Evolutionary conservation across 2,888 invertebrate species (phyloP).

Genomic region (Crossocerus cetratus): DNA sequence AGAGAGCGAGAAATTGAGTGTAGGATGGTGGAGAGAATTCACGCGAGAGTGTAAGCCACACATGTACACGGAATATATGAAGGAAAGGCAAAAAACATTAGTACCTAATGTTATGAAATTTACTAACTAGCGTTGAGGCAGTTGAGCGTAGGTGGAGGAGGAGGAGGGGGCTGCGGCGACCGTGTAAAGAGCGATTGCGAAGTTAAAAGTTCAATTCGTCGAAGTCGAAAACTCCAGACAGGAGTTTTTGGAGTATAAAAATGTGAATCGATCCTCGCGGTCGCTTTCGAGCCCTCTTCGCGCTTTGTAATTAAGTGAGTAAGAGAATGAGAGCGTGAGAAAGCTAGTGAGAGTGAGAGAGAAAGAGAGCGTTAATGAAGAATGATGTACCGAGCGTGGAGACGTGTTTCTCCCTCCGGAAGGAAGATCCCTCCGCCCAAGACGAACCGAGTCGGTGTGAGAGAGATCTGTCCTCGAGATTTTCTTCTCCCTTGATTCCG

Average conservation of each 20-base stretch:
- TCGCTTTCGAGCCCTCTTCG: conserved; percentile 31
- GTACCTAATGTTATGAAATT: conserved; percentile 66
- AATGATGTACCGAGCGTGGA: background rate
- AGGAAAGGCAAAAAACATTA: conserved; percentile 57
- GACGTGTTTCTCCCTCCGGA: conserved; percentile 1
- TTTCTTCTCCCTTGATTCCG: no score
- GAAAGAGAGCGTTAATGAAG: background rate
- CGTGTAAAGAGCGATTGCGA: no score
- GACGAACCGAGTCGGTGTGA: background rate
- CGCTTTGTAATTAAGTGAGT: conserved; percentile 57
- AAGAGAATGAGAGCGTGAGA: conserved; percentile 15
- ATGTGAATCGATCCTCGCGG: conserved; percentile 16
- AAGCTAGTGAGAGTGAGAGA: conserved; percentile 14
- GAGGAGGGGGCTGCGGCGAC: conserved; percentile 13
- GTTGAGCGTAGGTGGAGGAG: background rate
- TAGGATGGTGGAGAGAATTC: conserved; percentile 41
- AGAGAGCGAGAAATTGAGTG: conserved; percentile 17
- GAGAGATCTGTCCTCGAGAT: background rate
- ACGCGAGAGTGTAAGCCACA: conserved; percentile 13
- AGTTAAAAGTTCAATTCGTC: no score
- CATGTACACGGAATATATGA: conserved; percentile 28
- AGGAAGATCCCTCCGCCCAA: conserved; percentile 1
- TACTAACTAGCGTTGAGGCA: conserved; percentile 59
- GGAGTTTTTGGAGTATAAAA: background rate
- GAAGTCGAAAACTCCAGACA: no score